These are phyloP conservation scores for Mylabris phalerata DNA, from an alignment of 1,140 invertebrate genomes.

Conservation along the genomic window DNA sequence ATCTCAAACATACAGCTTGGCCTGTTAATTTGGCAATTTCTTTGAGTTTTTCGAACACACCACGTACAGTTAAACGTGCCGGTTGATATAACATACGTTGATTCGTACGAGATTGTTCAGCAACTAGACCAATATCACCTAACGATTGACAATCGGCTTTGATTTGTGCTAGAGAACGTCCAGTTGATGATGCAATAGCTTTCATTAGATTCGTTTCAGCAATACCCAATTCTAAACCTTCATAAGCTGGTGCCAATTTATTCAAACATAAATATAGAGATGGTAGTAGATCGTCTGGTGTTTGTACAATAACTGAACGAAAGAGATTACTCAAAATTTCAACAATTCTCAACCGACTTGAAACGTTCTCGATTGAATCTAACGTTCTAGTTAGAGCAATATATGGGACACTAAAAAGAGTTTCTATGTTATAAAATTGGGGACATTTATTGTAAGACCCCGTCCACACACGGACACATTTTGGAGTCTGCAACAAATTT, in stretches of 20 bases:
- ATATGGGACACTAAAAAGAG: constrained; percentile 75
- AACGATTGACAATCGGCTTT: constrained; percentile 70
- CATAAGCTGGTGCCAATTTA: constrained; percentile 89
- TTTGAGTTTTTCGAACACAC: constrained; percentile 80
- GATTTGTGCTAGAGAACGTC: constrained; percentile 77
- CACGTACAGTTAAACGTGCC: constrained; percentile 55
- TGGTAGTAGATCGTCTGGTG: constrained; percentile 79
- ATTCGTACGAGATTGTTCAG: constrained; percentile 80
- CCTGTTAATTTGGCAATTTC: constrained; percentile 89
- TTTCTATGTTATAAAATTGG: neutral
- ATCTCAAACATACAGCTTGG: constrained; percentile 45
- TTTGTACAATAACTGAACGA: constrained; percentile 82
- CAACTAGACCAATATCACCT: constrained; percentile 91
- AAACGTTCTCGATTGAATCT: constrained; percentile 84
- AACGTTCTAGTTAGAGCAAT: constrained; percentile 85
- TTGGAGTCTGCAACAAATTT: no score
- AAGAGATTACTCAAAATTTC: constrained; percentile 93
- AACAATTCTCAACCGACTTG: constrained; percentile 86
- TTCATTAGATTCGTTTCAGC: constrained; percentile 93
- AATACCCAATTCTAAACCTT: constrained; percentile 67
- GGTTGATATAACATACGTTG: constrained; percentile 85
- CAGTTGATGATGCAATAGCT: constrained; percentile 89
- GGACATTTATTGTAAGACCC: neutral
- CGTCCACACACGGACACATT: no score
- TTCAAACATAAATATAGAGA: constrained; percentile 95